Evolutionary conservation across 2,797 vertebrate species (phyloP).

Genomic region (Craterocephalus amniculus): DNA sequence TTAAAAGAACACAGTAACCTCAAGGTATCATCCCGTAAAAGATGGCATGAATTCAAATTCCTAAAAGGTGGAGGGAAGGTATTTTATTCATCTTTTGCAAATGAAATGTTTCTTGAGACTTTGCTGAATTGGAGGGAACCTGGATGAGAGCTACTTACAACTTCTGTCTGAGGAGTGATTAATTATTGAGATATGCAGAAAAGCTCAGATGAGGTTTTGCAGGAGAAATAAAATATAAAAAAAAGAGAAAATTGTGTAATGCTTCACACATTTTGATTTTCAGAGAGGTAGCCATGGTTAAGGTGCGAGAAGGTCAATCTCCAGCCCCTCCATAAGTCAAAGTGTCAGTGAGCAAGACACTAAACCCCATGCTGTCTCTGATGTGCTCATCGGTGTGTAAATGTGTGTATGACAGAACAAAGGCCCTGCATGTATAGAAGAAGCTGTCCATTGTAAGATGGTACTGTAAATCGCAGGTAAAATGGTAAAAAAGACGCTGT

Average conservation of each 20-base stretch:
- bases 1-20: conserved; percentile 20
- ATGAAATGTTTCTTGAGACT: conserved; percentile 9
- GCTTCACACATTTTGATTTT: background rate
- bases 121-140: background rate
- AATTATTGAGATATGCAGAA: conserved; percentile 8
- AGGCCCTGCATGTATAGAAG: background rate
- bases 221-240: background rate
- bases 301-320: background rate
- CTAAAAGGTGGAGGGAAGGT: background rate
- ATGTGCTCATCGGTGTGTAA: background rate
- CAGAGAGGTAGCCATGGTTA: background rate
- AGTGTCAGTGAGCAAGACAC: background rate
- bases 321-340: background rate
- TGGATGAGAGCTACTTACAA: background rate
- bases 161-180: background rate
- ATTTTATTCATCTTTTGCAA: conserved; percentile 18
- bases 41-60: background rate
- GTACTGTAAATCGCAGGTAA: background rate
- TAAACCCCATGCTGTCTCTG: background rate
- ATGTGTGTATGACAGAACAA: background rate
- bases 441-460: too few relatives aligned
- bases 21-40: conserved; percentile 28
- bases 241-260: background rate
- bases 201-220: background rate
- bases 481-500: background rate